Evolutionary conservation across 2,797 vertebrate species (phyloP), one percentile per base, ranked within the genome.

Genomic region (Eleutherodactylus coqui): DNA sequence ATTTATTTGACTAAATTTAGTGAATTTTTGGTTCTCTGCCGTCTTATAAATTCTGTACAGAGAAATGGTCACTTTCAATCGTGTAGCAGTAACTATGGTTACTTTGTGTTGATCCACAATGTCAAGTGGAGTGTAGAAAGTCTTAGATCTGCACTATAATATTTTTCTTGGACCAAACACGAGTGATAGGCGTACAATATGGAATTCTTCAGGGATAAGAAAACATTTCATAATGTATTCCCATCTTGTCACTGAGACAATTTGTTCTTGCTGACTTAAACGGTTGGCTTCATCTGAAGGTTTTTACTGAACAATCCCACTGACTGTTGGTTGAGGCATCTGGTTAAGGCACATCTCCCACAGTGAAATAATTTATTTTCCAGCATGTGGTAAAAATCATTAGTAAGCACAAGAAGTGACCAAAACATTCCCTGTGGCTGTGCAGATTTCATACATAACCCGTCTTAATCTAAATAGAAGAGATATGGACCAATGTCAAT

Each of bases 391-490:
- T 75, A 55, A 84, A 87, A 87, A 87, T 87, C 82, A 79, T 79
- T 75, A 73, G 82, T 84, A 84, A 80, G 86, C 82, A 87, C 43
- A 87, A 79, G 55, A 67, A 84, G 41, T 84, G 86, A 87, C 86
- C 86, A 84, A 84, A 80, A 87, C 82, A 75, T 87, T 87, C 84
- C 82, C 86, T 87, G 86, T 32, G 75, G 86, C 82, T 84, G 67
- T 67, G 79, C 81, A 84, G 82, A 84, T 80, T 75, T 84, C 14
- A n/a, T 87, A 51, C 38, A 41, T 34, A 67, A 67, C 17, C 29
- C 47, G 24, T 79, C 41, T 43, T 70, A 69, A 79, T 43, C 10
- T 47, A 79, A 87, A 87, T 79, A 80, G 55, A 53, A 45, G 29
- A 79, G 67, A 67, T 38, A 36, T 34, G 55, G 17, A 43, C 67